phyloP scores from a whole-genome alignment of 2,888 invertebrate species.

The Clanis bilineata region DNA sequence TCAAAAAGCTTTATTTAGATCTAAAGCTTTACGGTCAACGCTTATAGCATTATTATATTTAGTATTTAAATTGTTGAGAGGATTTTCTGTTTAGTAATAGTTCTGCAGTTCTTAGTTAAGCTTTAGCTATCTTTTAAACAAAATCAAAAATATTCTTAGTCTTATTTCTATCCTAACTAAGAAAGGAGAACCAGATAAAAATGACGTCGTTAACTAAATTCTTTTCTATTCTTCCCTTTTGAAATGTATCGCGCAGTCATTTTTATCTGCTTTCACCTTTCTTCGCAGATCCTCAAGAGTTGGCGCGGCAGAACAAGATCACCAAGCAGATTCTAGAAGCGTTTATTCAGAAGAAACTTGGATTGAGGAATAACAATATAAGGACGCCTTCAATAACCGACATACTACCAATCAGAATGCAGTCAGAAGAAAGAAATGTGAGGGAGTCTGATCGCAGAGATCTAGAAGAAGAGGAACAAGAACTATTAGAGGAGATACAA shows the following conservation, averaged over 20 bases:
- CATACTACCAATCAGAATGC: constrained; percentile 80
- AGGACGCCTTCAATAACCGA: constrained; percentile 84
- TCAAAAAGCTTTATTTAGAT: neutral
- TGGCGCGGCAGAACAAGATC: constrained; percentile 89
- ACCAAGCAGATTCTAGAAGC: constrained; percentile 89
- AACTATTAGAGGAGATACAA: constrained; percentile 42
- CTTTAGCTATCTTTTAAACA: no score
- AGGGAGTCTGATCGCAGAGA: constrained; percentile 40
- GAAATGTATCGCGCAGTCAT: constrained; percentile 62
- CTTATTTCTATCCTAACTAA: constrained; percentile 25
- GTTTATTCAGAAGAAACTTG: constrained; percentile 86
- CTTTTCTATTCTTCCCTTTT: constrained; percentile 29
- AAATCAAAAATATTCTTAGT: neutral
- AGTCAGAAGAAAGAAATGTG: constrained; percentile 42
- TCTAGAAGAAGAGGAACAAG: constrained; percentile 59
- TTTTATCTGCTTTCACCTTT: constrained; percentile 79
- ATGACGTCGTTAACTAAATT: constrained; percentile 60
- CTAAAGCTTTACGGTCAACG: no score
- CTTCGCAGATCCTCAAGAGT: constrained; percentile 80
- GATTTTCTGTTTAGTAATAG: no score
- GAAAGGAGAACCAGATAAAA: constrained; percentile 78
- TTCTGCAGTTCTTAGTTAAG: no score
- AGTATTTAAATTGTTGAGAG: no score
- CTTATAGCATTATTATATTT: no score
- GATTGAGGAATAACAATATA: constrained; percentile 76